These are phyloP conservation scores for Sminthurides aquaticus DNA, from an alignment of 2,888 invertebrate genomes.

Conservation along the genomic window DNA sequence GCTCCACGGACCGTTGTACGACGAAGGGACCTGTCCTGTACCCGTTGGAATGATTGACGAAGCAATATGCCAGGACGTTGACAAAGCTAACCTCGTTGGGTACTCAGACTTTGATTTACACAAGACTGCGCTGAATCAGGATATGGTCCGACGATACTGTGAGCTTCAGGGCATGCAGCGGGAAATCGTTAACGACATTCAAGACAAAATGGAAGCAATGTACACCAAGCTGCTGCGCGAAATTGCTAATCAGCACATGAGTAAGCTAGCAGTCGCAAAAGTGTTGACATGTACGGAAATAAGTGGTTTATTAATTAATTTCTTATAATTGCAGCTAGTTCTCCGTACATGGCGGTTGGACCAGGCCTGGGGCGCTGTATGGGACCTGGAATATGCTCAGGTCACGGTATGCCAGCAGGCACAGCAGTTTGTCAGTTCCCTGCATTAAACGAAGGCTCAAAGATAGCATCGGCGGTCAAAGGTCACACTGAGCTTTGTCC, in stretches of 20 bases:
- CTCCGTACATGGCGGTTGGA: conserved; percentile 37
- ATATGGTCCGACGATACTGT: conserved; percentile 29
- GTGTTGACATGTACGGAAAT: too few relatives aligned
- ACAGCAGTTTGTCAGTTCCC: conserved; percentile 31
- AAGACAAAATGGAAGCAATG: conserved; percentile 39
- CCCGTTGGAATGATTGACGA: neutral
- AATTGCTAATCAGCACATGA: conserved; percentile 32
- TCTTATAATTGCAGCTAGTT: conserved; percentile 21
- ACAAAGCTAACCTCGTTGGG: neutral
- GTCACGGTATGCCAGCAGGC: conserved; percentile 34
- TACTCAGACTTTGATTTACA: neutral
- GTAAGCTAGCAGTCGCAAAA: conserved; percentile 26
- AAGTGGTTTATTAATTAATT: neutral
- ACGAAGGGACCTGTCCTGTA: neutral
- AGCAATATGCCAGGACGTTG: neutral
- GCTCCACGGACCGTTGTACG: neutral
- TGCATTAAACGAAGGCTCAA: conserved; percentile 19
- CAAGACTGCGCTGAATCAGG: conserved; percentile 16
- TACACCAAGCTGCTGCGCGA: conserved; percentile 36
- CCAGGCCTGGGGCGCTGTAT: conserved; percentile 27
- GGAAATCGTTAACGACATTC: conserved; percentile 32
- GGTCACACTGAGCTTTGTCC: conserved; percentile 7
- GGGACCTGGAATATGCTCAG: conserved; percentile 37
- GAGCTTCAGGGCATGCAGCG: conserved; percentile 35
- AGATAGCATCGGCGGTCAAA: conserved; percentile 6